Percentiles rank a stretch among this genome's conserved stretches.
These are phyloP conservation scores for Lypha dubia DNA, from an alignment of 2,888 invertebrate species.

Conservation along the genomic window DNA sequence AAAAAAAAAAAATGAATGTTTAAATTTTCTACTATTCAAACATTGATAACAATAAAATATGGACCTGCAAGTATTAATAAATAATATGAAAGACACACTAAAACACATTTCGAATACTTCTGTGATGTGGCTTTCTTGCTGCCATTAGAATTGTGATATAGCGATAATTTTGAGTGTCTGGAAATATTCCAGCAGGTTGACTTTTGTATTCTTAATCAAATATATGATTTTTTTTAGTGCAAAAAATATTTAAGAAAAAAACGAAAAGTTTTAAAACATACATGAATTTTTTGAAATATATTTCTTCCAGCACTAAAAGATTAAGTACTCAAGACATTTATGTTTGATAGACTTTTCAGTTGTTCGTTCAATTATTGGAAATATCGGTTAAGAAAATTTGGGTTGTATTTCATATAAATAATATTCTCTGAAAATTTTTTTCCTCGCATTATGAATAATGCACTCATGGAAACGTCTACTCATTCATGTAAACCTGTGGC, in stretches of 20 bases:
- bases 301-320: no score
- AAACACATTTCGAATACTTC: not conserved
- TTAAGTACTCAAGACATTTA: no score
- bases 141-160: not conserved
- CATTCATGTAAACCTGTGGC: no score
- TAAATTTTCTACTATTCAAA: slow-evolving; percentile 25
- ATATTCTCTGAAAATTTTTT: no score
- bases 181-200: not conserved
- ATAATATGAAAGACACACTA: not conserved
- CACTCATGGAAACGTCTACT: no score
- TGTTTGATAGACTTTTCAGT: no score
- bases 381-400: no score
- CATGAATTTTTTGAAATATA: no score
- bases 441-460: no score
- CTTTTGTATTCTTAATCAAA: slow-evolving; percentile 6
- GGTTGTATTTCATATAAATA: no score
- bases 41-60: slow-evolving; percentile 27
- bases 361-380: no score
- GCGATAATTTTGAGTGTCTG: not conserved
- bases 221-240: slow-evolving; percentile 4
- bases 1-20: not conserved
- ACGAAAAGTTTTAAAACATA: no score
- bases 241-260: not conserved
- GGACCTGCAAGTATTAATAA: not conserved
- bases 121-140: not conserved